phyloP scores from a whole-genome alignment of 2,797 vertebrate genomes.

The Myiotriccus ornatus region DNA sequence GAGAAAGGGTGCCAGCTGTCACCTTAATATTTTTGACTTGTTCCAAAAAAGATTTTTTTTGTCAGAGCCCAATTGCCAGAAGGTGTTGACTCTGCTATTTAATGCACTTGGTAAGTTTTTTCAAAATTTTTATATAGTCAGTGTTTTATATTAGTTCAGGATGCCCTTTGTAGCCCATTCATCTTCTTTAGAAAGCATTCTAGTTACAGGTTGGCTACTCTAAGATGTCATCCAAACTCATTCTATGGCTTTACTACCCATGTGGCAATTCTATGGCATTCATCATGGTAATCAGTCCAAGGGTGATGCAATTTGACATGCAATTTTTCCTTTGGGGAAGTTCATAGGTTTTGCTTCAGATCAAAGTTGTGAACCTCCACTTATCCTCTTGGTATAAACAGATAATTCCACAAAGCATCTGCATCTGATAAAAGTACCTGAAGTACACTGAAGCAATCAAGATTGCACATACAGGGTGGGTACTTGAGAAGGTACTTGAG shows the following conservation, averaged over 20 bases:
- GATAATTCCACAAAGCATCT: background rate
- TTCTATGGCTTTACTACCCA: background rate
- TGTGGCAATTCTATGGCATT: background rate
- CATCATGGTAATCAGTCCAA: background rate
- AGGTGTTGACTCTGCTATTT: background rate
- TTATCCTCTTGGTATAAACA: background rate
- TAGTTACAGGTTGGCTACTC: background rate
- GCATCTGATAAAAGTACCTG: background rate
- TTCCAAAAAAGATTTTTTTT: background rate
- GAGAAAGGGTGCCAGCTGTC: background rate
- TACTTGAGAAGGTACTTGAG: background rate
- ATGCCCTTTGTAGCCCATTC: background rate
- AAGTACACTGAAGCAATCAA: background rate
- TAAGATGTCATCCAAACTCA: background rate
- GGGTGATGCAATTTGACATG: background rate
- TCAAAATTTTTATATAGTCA: background rate
- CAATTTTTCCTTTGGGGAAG: background rate
- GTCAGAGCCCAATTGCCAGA: background rate
- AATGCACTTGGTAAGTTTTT: background rate
- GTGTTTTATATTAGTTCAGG: background rate
- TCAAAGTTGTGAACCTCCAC: background rate
- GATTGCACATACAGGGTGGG: background rate
- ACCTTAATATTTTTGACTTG: background rate
- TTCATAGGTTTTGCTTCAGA: background rate
- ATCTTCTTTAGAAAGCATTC: background rate